A percentile compares a stretch with the other conserved stretches of the same genome.
Conservation (phyloP, 2,888 invertebrate species). For the Phaedon cochleariae region DNA sequence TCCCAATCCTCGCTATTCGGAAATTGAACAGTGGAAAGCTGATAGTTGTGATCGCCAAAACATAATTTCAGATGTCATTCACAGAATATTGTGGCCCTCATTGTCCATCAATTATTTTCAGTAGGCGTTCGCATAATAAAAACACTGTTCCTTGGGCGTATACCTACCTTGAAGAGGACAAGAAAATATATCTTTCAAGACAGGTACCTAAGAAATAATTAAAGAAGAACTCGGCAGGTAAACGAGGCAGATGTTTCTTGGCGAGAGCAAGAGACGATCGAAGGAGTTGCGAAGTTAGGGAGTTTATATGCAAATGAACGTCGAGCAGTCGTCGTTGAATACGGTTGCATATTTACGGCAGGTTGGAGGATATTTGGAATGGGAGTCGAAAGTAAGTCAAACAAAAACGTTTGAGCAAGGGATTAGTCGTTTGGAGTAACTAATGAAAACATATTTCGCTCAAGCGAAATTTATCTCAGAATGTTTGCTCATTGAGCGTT, state of each 20-base stretch:
- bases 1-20: too few species aligned
- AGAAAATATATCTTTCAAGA: too few species aligned
- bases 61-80: too few species aligned
- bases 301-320: slow-evolving; percentile 56
- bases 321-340: slow-evolving; percentile 42
- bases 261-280: background rate
- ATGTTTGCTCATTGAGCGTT: too few species aligned
- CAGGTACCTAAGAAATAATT: too few species aligned
- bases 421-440: background rate
- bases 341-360: slow-evolving; percentile 40
- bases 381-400: slow-evolving; percentile 40
- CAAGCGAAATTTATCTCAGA: background rate
- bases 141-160: too few species aligned
- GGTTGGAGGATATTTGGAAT: slow-evolving; percentile 49
- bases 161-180: too few species aligned
- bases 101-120: too few species aligned
- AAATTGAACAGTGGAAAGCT: too few species aligned
- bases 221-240: slow-evolving; percentile 59
- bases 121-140: too few species aligned
- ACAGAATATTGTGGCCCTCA: too few species aligned
- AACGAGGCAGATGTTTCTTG: slow-evolving; percentile 45
- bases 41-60: too few species aligned
- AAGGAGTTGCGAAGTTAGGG: slow-evolving; percentile 22
- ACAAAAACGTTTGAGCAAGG: slow-evolving; percentile 41
- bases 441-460: background rate